Conservation (phyloP, 2,113 vertebrate genomes). For the Ciconia maguari region DNA sequence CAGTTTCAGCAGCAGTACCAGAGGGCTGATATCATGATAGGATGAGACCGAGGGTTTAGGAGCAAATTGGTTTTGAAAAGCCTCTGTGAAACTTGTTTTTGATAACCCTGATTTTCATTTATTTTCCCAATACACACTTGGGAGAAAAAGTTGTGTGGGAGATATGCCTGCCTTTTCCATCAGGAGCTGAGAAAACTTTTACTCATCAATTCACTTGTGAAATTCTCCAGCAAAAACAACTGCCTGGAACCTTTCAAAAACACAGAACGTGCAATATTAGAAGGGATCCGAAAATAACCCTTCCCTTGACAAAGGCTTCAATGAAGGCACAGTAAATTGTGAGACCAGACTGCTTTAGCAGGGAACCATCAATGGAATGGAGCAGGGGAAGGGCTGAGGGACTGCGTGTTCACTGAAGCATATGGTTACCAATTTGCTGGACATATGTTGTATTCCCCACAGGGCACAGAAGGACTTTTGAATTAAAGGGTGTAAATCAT, state of each 20-base stretch:
- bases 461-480: slow-evolving; percentile 46
- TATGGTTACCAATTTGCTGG: slow-evolving; percentile 65
- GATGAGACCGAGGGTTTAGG: not conserved
- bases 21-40: not conserved
- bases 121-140: not conserved
- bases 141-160: not conserved
- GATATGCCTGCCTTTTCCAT: not conserved
- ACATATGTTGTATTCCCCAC: slow-evolving; percentile 45
- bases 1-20: not conserved
- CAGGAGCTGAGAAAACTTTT: not conserved
- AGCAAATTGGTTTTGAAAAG: not conserved
- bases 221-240: slow-evolving; percentile 8
- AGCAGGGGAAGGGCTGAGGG: slow-evolving; percentile 10
- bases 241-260: not conserved
- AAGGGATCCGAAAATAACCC: not conserved
- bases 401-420: not conserved
- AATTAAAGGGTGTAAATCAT: slow-evolving; percentile 60
- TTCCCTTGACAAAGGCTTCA: not conserved
- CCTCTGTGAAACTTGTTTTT: not conserved
- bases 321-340: not conserved
- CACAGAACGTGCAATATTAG: not conserved
- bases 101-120: not conserved
- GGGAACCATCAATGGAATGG: not conserved
- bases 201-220: not conserved
- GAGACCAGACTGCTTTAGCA: not conserved